Evolutionary conservation across 2,888 invertebrate species (phyloP).

Genomic region (Marasmarcha lunaedactyla): DNA sequence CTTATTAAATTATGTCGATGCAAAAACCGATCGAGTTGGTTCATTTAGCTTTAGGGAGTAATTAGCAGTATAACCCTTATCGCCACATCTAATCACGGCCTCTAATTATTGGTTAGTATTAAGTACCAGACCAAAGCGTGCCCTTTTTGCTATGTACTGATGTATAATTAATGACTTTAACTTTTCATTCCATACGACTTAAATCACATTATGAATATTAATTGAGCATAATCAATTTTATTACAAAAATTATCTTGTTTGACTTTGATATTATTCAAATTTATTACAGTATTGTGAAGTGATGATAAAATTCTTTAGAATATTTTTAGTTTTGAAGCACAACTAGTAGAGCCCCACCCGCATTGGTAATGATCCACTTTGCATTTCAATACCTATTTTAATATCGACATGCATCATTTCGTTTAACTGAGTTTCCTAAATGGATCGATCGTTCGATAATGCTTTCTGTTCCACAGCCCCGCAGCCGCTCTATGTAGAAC

Average conservation of each 20-base stretch:
- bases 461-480: slow-evolving; percentile 19
- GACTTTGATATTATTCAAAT: background rate
- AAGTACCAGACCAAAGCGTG: slow-evolving; percentile 29
- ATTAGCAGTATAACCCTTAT: slow-evolving; percentile 65
- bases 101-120: slow-evolving; percentile 54
- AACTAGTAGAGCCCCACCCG: background rate
- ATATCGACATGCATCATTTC: slow-evolving; percentile 65
- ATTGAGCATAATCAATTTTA: slow-evolving; percentile 1
- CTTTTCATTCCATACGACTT: background rate
- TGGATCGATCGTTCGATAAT: slow-evolving; percentile 26
- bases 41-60: slow-evolving; percentile 68
- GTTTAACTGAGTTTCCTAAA: slow-evolving; percentile 63
- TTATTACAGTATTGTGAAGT: too few species aligned
- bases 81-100: slow-evolving; percentile 56
- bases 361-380: slow-evolving; percentile 47
- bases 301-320: too few species aligned
- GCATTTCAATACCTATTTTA: slow-evolving; percentile 65
- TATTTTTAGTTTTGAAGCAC: too few species aligned
- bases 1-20: slow-evolving; percentile 66
- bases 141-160: slow-evolving; percentile 18
- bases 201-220: background rate
- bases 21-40: slow-evolving; percentile 50
- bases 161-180: background rate
- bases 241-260: background rate
- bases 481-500: slow-evolving; percentile 17